Evolutionary conservation across 2,888 invertebrate species (phyloP).

Genomic region (Hemithea aestivaria): DNA sequence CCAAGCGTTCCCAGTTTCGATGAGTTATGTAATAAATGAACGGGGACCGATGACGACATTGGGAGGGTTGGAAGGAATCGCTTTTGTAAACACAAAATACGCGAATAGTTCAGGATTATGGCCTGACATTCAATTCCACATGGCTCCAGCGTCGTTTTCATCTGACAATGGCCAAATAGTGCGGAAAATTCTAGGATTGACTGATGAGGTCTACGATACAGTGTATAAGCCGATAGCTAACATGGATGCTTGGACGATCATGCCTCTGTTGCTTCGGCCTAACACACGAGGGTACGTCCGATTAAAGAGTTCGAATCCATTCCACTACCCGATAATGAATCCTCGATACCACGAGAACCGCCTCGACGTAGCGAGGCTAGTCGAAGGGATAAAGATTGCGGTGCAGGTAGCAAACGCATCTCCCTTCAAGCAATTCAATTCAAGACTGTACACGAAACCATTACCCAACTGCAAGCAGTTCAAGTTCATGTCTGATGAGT

Average conservation of each 20-base stretch:
- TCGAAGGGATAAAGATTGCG: conserved; percentile 90
- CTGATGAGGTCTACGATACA: conserved; percentile 87
- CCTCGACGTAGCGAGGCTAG: conserved; percentile 86
- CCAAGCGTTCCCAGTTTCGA: conserved; percentile 87
- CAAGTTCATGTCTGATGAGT: conserved; percentile 87
- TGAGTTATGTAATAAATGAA: conserved; percentile 88
- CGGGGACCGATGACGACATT: conserved; percentile 92
- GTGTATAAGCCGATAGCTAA: conserved; percentile 90
- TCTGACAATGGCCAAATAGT: conserved; percentile 88
- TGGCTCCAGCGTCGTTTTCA: conserved; percentile 93
- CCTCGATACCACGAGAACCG: conserved; percentile 95
- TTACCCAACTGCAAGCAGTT: conserved; percentile 88
- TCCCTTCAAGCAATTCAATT: conserved; percentile 89
- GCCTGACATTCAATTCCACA: conserved; percentile 95
- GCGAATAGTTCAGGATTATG: conserved; percentile 88
- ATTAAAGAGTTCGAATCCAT: conserved; percentile 89
- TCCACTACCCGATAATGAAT: conserved; percentile 91
- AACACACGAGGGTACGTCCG: conserved; percentile 88
- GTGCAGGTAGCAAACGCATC: conserved; percentile 84
- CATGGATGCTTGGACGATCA: conserved; percentile 89
- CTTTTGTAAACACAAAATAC: conserved; percentile 91
- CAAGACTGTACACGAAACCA: conserved; percentile 85
- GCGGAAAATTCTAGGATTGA: conserved; percentile 87
- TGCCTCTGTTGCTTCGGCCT: conserved; percentile 90
- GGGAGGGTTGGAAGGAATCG: conserved; percentile 92